Base-by-base conservation (phyloP, 1,140 invertebrate species). In the Daktulosphaira vitifoliae region DNA sequence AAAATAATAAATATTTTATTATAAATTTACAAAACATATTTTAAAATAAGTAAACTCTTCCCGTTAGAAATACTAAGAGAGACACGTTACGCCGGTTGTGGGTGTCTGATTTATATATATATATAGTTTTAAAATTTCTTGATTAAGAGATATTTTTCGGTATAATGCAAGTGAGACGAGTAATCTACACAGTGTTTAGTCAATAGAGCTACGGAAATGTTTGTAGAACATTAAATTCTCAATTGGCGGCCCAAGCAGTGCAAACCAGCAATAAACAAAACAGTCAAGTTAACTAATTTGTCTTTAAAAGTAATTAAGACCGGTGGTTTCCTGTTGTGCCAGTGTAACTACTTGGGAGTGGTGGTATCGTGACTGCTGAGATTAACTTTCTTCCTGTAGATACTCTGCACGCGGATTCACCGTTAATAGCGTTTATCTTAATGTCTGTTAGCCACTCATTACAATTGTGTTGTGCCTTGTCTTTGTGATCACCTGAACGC, bases 241-340 rank as follows among this genome's bases (percentile, higher is more conserved):
- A 62, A 62, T 62, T 16, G 56, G 56, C 56, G 54, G 54, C 39
- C 23, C 11, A 13, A 33, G 38, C 25, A 11, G 46, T 29, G 54
- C 42, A 39, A 33, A 46, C 54, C 56, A 22, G 42, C 56, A 62
- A 62, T 62, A 62, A 62, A 62, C 56, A 62, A 62, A 62, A 62
- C 56, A 38, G 56, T 62, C 56, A 48, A 62, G 56, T 62, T 6
- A 42, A 39, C 56, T 46, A 62, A 62, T 62, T 62, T 62, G 56
- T 62, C 56, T 62, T 62, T 62, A 48, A 62, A 62, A 62, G 56
- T 62, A 62, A 62, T 62, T 62, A 62, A 62, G 56, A 62, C 56
- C 37, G 39, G 48, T 39, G 56, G 25, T 26, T 44, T 25, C 42
- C 42, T 9, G 18, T 9, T 38, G 5, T 33, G 29, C 29, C 29